Percentiles rank a stretch among this genome's conserved stretches.
Conservation (phyloP, 2,113 vertebrate species). For the Vicugna pacos region DNA sequence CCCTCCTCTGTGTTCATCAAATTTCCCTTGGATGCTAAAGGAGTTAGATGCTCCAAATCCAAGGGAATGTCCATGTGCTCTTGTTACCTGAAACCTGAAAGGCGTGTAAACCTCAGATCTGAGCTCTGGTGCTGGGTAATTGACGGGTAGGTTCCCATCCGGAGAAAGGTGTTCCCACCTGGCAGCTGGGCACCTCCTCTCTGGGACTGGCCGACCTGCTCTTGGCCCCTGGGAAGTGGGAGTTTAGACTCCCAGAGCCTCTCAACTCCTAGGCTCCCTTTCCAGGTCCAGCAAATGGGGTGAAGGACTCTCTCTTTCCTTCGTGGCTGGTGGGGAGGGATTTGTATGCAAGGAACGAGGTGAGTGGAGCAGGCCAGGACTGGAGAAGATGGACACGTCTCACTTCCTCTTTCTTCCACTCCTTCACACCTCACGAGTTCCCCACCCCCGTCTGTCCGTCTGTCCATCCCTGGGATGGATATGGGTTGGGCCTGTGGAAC, state of each 20-base stretch:
- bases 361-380: neutral
- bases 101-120: neutral
- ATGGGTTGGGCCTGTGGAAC: no score
- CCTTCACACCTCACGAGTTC: no score
- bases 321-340: neutral
- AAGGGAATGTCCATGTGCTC: neutral
- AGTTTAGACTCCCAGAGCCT: neutral
- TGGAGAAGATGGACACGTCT: neutral
- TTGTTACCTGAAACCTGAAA: neutral
- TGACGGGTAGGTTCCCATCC: neutral
- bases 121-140: accelerated
- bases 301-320: neutral
- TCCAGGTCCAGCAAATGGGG: neutral
- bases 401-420: neutral
- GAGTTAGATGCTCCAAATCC: neutral
- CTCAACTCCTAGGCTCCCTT: neutral
- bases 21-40: neutral
- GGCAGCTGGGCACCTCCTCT: neutral
- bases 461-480: neutral
- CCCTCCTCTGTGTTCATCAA: neutral
- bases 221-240: neutral
- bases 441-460: neutral
- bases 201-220: no score
- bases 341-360: neutral
- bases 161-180: neutral